Conservation (phyloP, 2,113 vertebrate genomes). For the Ochotona princeps region DNA sequence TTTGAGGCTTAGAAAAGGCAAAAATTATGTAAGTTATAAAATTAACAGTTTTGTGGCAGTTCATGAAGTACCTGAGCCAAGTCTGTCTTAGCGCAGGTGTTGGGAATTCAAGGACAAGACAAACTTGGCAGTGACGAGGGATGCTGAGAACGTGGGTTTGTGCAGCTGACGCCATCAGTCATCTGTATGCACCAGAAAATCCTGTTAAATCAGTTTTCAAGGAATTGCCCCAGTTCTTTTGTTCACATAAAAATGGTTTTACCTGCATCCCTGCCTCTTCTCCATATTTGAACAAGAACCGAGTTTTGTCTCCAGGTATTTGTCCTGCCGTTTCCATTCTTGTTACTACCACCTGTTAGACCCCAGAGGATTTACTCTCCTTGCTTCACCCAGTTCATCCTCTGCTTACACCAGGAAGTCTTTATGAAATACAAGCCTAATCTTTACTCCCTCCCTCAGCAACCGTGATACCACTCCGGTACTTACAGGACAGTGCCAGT, state of each 20-base stretch:
- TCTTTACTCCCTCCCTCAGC: background rate
- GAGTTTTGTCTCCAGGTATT: background rate
- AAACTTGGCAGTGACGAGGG: slow-evolving; percentile 27
- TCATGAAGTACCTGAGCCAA: slow-evolving; percentile 53
- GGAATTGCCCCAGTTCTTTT: background rate
- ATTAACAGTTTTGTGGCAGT: slow-evolving; percentile 63
- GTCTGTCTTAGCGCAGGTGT: slow-evolving; percentile 27
- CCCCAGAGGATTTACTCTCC: background rate
- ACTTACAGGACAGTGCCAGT: background rate
- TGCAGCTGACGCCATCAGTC: background rate
- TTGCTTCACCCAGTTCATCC: background rate
- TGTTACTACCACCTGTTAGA: background rate
- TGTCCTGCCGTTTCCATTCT: background rate
- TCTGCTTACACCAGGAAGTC: background rate
- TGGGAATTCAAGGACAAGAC: slow-evolving; percentile 44
- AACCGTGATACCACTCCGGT: background rate
- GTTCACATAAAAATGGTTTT: background rate
- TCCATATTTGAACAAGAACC: background rate
- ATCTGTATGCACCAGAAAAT: background rate
- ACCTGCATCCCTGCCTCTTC: background rate
- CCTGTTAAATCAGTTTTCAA: background rate
- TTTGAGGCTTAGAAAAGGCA: slow-evolving; percentile 71
- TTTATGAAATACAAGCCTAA: background rate
- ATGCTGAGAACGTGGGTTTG: background rate
- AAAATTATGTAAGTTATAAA: slow-evolving; percentile 76